These are phyloP conservation scores for Phyllopteryx taeniolatus DNA, from an alignment of 2,113 vertebrate species.

Conservation along the genomic window DNA sequence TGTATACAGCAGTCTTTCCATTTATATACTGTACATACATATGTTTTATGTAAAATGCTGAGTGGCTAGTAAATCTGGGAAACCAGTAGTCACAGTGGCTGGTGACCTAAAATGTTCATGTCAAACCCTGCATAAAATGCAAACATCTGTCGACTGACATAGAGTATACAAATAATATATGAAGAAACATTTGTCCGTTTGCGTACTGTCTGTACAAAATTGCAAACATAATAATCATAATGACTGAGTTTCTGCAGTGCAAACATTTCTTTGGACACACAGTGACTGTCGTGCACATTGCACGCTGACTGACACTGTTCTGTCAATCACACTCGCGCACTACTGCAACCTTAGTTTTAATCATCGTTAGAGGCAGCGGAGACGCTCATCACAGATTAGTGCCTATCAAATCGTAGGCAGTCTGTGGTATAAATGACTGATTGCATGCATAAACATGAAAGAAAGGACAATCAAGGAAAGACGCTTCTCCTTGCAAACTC, in stretches of 20 bases:
- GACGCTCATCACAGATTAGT: constrained; percentile 40
- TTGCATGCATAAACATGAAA: constrained; percentile 32
- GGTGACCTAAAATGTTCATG: no score
- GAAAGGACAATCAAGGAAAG: constrained; percentile 16
- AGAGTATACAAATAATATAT: no score
- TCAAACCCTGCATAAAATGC: no score
- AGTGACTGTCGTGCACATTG: background rate
- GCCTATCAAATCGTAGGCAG: constrained; percentile 44
- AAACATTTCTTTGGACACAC: background rate
- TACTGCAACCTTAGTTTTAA: constrained; percentile 37
- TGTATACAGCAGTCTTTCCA: no score
- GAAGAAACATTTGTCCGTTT: no score
- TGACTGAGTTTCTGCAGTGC: constrained; percentile 12
- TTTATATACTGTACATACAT: no score
- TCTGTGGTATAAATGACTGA: constrained; percentile 27
- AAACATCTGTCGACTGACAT: no score
- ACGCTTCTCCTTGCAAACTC: constrained; percentile 23
- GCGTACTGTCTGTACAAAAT: no score
- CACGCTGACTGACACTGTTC: constrained; percentile 42
- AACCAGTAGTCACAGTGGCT: no score
- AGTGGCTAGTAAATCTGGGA: no score
- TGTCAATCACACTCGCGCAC: constrained; percentile 50
- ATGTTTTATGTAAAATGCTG: no score
- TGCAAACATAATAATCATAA: background rate
- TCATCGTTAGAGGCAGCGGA: constrained; percentile 41